Base-by-base conservation (phyloP, 2,888 invertebrate species). In the Cacoxenus indagator region DNA sequence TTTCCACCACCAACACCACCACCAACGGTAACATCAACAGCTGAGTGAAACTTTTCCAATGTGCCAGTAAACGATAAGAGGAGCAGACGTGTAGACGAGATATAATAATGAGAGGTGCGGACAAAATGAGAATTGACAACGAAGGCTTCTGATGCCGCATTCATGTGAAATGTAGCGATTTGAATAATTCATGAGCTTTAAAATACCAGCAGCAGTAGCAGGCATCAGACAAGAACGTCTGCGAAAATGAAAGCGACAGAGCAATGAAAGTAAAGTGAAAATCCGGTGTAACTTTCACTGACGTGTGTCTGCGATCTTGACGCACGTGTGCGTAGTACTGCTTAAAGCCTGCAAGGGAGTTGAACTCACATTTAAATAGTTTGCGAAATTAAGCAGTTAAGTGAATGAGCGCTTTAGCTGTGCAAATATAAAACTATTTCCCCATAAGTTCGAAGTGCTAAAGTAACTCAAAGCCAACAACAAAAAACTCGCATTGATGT, bases 151-250 rank as follows among this genome's bases (percentile, higher is more conserved):
- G 68, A 73, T 14, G 4, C 22, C 4, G 22, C 17, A 57, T 57
- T 31, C 64, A 68, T 68, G 57, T n/a, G 76, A 75, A 76, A 76
- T 76, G 73, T 72, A 72, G 64, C 65, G n/a, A 22, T 73, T 71
- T 81, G 82, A 79, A 81, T 81, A 79, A 81, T 83, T 81, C 78
- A 81, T 83, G 73, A 73, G 74, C 69, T 75, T 70, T 73, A 79
- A 83, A 81, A 73, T 79, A 80, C 69, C 73, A 75, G 67, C 59
- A 64, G 45, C n/a, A n/a, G n/a, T 37, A 14, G 37, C 0, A 37
- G 57, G 17, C 59, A 31, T 43, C 45, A 59, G 59, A n/a, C 8
- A 31, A 31, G 29, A 57, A 17, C 29, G 29, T 6, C 14, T 17
- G 26, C 19, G 19, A 19, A 54, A 24, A n/a, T 26, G 6, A 26